Base-by-base conservation (phyloP, 2,797 vertebrate species). In the Periophthalmus magnuspinnatus region DNA sequence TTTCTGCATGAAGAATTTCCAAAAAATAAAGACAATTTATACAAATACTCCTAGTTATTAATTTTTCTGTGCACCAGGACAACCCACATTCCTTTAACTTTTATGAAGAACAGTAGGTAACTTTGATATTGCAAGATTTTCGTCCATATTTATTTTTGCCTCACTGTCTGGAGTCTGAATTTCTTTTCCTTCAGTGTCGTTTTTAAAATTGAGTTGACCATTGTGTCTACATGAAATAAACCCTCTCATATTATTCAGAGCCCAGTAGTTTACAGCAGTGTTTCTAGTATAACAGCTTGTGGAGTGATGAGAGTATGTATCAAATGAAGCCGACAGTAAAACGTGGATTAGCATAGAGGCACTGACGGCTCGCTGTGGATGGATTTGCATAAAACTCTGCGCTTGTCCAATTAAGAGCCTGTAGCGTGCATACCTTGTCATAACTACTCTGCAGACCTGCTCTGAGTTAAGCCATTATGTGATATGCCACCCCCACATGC, bases 311-410 rank as follows among this genome's bases (percentile, higher is more conserved):
- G 67, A 56, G 62, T 57, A 70, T 66, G 61, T 63, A 74, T 85
- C 56, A 74, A 85, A 74, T 82, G 59, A 79, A 80, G 81, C 21
- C 76, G 82, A 79, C 83, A 70, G 65, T 82, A 77, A 77, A 84
- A 84, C 69, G 57, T 45, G 75, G 78, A 84, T 87, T 84, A 84
- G 69, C 65, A 59, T 61, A 28, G 32, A 74, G 59, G 73, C 65
- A 56, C 71, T 81, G 48, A 1, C 55, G 5, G 34, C 68, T 68
- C 41, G 60, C 33, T 68, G 72, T 5, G 2, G 76, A 80, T 73
- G 80, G 85, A 86, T 90, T 88, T 88, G 76, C 82, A 86, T 83
- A 68, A 80, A 74, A 84, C 84, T 75, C 75, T 81, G 54, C 68
- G 68, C 74, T 14, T 81, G 76, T 84, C 79, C 80, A 86, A 86